Base-by-base conservation (phyloP, 2,113 vertebrate species). In the Plestiodon gilberti region DNA sequence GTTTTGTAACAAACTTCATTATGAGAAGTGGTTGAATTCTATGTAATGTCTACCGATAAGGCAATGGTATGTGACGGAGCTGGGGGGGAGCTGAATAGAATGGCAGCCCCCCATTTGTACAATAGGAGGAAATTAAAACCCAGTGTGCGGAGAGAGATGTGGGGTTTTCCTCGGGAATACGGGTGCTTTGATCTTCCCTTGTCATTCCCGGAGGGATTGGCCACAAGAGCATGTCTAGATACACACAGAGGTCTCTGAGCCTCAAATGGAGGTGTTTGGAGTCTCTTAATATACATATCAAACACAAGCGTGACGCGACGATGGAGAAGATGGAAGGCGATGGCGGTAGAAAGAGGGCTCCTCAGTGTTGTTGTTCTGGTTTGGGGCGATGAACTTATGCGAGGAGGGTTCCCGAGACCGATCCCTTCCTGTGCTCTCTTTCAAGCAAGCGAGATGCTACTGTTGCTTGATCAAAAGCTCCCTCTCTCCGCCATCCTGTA, bases 1-100 rank as follows among this genome's bases (percentile, higher is more conserved):
- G 35, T 89, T 70, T 74, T 89, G 86, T 87, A 90, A 92, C 81
- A 43, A 5, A 93, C 92, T 92, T 86, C 76, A 6, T 38, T 30
- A 88, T 84, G 84, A 28, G 91, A 81, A 0, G 84, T 0, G 10
- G 81, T 78, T 85, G 86, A 82, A 82, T 48, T 20, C 65, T 52
- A 43, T 55, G 70, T 0, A 17, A 87, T 1, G 79, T 48, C 0
- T 10, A 55, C n/a, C 17, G 25, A 23, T 30, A 48, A 75, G 15
- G 10, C 2, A n/a, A 6, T 6, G 13, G 61, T 23, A 38, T 55
- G 11, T 3, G 2, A 20, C 15, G 48, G 0, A 1, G 88, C 64
- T 2, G 10, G 69, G 85, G 79, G 33, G 85, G 79, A 30, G 1
- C 17, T 6, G 6, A 3, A 55, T 1, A 1, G 48, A 71, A 82